phyloP scores from a whole-genome alignment of 2,888 invertebrate genomes.

The Phrixothrix hirtus region DNA sequence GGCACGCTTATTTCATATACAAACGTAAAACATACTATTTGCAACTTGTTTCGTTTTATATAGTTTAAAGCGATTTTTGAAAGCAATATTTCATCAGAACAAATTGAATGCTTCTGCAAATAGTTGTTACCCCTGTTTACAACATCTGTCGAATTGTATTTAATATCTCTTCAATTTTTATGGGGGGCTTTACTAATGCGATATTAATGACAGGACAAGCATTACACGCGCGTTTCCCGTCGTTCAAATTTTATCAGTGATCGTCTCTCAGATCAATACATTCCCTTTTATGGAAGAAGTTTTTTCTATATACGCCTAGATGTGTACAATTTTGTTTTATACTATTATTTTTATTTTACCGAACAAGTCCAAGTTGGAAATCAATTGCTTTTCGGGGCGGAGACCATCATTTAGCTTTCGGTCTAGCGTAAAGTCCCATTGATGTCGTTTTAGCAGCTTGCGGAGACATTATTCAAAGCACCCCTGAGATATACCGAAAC shows the following conservation, averaged over 20 bases:
- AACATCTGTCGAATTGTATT: conserved; percentile 22
- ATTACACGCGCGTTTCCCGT: conserved; percentile 15
- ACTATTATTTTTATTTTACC: neutral
- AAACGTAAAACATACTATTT: too few relatives aligned
- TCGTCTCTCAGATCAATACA: conserved; percentile 7
- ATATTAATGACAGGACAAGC: conserved; percentile 32
- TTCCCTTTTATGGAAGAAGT: neutral
- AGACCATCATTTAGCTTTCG: conserved; percentile 39
- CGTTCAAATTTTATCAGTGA: conserved; percentile 10
- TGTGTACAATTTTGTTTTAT: neutral
- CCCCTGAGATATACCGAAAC: conserved; percentile 28
- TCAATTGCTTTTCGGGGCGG: conserved; percentile 34
- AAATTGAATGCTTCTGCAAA: neutral
- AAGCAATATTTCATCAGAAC: too few relatives aligned
- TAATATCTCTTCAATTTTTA: conserved; percentile 15
- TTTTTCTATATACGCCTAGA: neutral
- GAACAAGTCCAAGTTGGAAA: conserved; percentile 20
- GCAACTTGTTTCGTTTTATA: too few relatives aligned
- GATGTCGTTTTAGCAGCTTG: conserved; percentile 34
- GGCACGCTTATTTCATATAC: too few relatives aligned
- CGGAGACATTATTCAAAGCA: conserved; percentile 37
- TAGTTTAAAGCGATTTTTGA: too few relatives aligned
- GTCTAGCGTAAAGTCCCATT: conserved; percentile 33
- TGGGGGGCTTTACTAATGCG: conserved; percentile 31
- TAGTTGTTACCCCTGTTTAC: conserved; percentile 3